phyloP scores from a whole-genome alignment of 2,797 vertebrate genomes.

The Salmo trutta region DNA sequence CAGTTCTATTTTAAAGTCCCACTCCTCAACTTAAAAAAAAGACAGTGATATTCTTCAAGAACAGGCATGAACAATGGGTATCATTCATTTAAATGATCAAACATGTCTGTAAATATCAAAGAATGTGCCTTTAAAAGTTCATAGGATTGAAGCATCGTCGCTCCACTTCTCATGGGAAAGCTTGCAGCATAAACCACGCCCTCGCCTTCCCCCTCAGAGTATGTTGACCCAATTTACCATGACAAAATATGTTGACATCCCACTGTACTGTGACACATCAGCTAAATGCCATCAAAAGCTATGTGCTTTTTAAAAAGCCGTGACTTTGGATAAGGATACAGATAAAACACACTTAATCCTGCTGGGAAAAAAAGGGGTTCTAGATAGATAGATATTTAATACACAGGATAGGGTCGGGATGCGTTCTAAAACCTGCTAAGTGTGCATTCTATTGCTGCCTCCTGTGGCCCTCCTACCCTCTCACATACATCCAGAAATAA shows the following conservation, averaged over 20 bases:
- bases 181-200: background rate
- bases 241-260: background rate
- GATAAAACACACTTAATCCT: background rate
- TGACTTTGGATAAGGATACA: background rate
- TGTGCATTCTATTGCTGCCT: background rate
- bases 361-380: background rate
- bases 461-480: slow-evolving; percentile 1
- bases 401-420: background rate
- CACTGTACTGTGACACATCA: background rate
- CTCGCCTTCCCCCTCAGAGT: background rate
- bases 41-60: background rate
- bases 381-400: background rate
- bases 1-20: background rate
- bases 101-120: background rate
- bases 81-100: background rate
- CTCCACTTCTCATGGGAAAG: background rate
- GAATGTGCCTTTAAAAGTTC: background rate
- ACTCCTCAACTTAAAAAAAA: background rate
- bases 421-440: background rate
- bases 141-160: background rate
- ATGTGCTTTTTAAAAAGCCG: no score
- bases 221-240: background rate
- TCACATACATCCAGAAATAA: slow-evolving; percentile 32
- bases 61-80: background rate
- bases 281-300: background rate